Evolutionary conservation across 2,113 vertebrate genomes (phyloP), one percentile per base, ranked within the genome.

Genomic region (Brevimyrus niger): DNA sequence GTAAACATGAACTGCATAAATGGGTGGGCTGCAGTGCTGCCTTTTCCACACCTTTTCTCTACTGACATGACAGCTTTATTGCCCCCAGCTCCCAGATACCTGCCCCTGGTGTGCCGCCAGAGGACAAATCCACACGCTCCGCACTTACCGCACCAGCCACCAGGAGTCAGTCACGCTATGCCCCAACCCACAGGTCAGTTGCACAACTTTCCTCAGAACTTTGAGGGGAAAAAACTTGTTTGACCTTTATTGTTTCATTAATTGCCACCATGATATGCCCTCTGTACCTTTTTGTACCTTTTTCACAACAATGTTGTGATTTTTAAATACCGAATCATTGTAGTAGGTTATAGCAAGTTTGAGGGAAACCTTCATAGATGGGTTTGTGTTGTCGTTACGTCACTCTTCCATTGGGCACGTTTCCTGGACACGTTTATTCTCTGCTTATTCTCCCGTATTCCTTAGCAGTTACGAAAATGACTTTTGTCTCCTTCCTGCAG

Each of bases 21-120:
- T 17, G 27, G 50, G 86, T 65, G 53, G 17, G 50, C 17, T 61
- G 85, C 11, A 35, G 11, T 38, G 13, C 27, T 65, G 0, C 61
- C 38, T 47, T 31, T 85, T 1, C 19, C 50, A 27, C 9, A 47
- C n/a, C 38, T 82, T 17, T 82, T 87, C 83, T 48, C 7, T 88
- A 50, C 46, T 15, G 23, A 87, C 1, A 21, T 55, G 53, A 55
- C 19, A 23, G 53, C 53, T 6, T 84, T 87, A 47, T 0, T 84
- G 76, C 91, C 88, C 90, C n/a, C 31, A 87, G 85, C 31, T 4
- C n/a, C 85, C 93, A 42, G 92, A 95, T 47, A 19, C 53, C 89
- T 99, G 98, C 91, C 98, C 98, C 84, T 96, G 96, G 95, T 99
- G 98, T 92, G 94, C 94, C 89, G 93, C 94, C 5, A 99, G 97